Evolutionary conservation across 2,888 invertebrate species (phyloP), one percentile per base, ranked within the genome.

Genomic region (Harpalus rufipes): DNA sequence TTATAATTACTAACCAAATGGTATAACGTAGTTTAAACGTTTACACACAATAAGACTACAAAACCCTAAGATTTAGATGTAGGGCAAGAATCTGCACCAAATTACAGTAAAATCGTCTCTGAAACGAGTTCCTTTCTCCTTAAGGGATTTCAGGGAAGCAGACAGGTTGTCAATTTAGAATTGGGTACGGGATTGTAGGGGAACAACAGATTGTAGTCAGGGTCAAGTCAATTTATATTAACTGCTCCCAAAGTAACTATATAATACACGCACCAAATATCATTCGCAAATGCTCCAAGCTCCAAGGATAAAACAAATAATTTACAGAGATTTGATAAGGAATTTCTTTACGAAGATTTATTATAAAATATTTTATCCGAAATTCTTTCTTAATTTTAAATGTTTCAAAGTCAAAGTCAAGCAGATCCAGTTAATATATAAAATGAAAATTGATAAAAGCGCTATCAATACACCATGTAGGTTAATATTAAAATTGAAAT

Each of bases 201-300:
- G 44, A 51, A 51, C 44, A 44, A 44, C 44, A 51, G 44, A 51
- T 51, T 51, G 10, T 51, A 12, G 44, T 12, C 44, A 12, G 44
- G 44, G 44, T 51, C 44, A 51, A 51, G 44, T 51, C 44, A 51
- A 51, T 51, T 51, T 51, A 51, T 51, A 51, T 51, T 51, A 51
- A 51, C 44, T 51, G 44, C 44, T 51, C 44, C 44, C 44, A 51
- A 51, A 51, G 44, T 51, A 12, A 7, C 44, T 51, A 51, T 10
- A 10, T 51, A 12, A 10, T 51, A 10, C 10, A 12, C 44, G 44
- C 44, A 51, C 44, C 44, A 51, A 10, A 12, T 51, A 12, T 12
- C 44, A 51, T 51, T 51, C 12, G 44, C 10, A 51, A 51, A 12
- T 51, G 44, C 44, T 51, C 32, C 12, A 51, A 51, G 44, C 44